A percentile compares a stretch with the other conserved stretches of the same genome.
phyloP scores from a whole-genome alignment of 2,113 vertebrate genomes.

The Lophochroa leadbeateri region DNA sequence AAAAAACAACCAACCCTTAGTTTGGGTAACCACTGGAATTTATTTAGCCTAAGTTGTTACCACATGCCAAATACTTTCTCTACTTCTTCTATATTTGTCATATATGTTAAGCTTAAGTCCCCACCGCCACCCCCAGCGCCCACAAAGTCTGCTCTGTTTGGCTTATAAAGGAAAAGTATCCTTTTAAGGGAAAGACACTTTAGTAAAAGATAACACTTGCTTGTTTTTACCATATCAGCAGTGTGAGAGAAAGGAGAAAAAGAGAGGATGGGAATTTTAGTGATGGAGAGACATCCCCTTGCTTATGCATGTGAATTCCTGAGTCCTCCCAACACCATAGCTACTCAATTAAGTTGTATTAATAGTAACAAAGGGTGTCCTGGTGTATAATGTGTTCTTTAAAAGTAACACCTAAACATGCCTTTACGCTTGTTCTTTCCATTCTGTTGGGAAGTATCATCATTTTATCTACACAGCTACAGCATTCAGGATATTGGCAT shows the following conservation, averaged over 20 bases:
- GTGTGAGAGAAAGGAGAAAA: not conserved
- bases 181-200: conserved; percentile 3
- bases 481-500: not conserved
- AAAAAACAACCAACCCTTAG: not conserved
- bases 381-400: not conserved
- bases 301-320: not conserved
- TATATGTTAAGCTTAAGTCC: conserved; percentile 18
- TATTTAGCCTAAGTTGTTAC: conserved; percentile 19
- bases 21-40: conserved; percentile 40
- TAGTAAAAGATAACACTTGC: not conserved
- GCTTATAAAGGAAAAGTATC: not conserved
- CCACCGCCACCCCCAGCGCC: not conserved
- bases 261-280: not conserved
- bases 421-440: not conserved
- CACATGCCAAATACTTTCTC: conserved; percentile 26
- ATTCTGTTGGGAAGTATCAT: not conserved
- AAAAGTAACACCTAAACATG: not conserved
- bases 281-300: not conserved
- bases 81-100: conserved; percentile 48
- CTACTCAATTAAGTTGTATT: not conserved
- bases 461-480: not conserved
- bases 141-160: conserved; percentile 42
- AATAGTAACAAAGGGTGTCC: not conserved
- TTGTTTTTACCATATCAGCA: not conserved
- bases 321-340: not conserved